Conservation (phyloP, 2,888 invertebrate genomes). For the Caenorhabditis sp. region DNA sequence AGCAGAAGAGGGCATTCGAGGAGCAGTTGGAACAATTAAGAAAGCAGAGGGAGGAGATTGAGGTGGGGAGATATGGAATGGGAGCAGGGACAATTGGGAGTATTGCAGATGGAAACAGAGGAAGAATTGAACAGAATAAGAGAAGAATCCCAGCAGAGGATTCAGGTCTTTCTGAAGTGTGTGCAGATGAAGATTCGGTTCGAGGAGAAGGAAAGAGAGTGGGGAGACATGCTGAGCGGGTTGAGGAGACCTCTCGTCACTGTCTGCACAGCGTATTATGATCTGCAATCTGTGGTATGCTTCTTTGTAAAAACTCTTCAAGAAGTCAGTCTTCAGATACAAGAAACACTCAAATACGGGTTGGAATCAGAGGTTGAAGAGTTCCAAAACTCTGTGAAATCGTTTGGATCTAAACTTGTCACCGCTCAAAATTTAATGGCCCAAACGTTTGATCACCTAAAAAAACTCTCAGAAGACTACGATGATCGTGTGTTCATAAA, state of each 20-base stretch:
- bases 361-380: neutral
- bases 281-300: conserved; percentile 15
- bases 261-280: neutral
- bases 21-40: too few species aligned
- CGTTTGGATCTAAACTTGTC: neutral
- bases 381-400: neutral
- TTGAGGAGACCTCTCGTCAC: conserved; percentile 11
- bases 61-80: too few species aligned
- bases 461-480: neutral
- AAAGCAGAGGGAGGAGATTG: too few species aligned
- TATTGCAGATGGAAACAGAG: too few species aligned
- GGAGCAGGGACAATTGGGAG: too few species aligned
- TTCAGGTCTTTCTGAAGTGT: too few species aligned
- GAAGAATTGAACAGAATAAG: too few species aligned
- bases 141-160: too few species aligned
- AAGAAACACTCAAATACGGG: neutral
- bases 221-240: conserved; percentile 13
- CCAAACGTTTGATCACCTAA: neutral
- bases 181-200: too few species aligned
- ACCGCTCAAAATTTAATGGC: conserved; percentile 4
- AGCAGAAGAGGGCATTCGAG: too few species aligned
- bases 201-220: conserved; percentile 25
- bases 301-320: neutral
- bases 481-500: conserved; percentile 21
- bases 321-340: neutral